Evolutionary conservation across 1,140 invertebrate genomes (phyloP).

Genomic region (Prorops nasuta): DNA sequence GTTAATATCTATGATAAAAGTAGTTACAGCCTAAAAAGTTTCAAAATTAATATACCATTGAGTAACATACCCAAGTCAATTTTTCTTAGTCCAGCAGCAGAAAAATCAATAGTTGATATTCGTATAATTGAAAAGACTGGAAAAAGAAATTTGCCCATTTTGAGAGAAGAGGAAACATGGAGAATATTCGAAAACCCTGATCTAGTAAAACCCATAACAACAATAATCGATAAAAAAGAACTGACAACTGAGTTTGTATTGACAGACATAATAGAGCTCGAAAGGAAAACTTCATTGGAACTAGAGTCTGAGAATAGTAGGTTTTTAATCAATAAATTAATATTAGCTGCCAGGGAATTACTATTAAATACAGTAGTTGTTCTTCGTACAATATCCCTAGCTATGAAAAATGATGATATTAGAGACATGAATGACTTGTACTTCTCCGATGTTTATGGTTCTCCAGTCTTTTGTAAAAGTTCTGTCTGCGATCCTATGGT

Average conservation of each 20-base stretch:
- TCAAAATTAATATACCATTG: slow-evolving; percentile 39
- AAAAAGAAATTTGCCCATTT: slow-evolving; percentile 46
- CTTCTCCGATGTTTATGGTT: slow-evolving; percentile 44
- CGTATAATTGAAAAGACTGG: slow-evolving; percentile 45
- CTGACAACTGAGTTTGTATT: slow-evolving; percentile 44
- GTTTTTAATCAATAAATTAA: slow-evolving; percentile 47
- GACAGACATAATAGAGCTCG: slow-evolving; percentile 35
- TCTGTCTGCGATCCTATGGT: slow-evolving; percentile 36
- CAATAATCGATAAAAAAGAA: slow-evolving; percentile 35
- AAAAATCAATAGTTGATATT: slow-evolving; percentile 47
- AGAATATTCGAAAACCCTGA: slow-evolving; percentile 53
- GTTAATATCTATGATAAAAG: slow-evolving; percentile 12
- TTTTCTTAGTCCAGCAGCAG: slow-evolving; percentile 35
- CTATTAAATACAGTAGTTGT: slow-evolving; percentile 40
- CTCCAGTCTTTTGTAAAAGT: slow-evolving; percentile 33
- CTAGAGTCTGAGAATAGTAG: slow-evolving; percentile 38
- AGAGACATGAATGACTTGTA: slow-evolving; percentile 53
- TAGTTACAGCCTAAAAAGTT: slow-evolving; percentile 15
- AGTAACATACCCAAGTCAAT: slow-evolving; percentile 37
- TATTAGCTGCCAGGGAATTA: slow-evolving; percentile 43
- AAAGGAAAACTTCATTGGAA: slow-evolving; percentile 37
- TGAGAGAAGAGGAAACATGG: slow-evolving; percentile 45
- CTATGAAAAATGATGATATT: slow-evolving; percentile 50
- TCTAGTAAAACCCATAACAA: slow-evolving; percentile 46
- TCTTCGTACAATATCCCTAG: slow-evolving; percentile 41